Evolutionary conservation across 2,888 invertebrate species (phyloP).

Genomic region (Ametastegia equiseti): DNA sequence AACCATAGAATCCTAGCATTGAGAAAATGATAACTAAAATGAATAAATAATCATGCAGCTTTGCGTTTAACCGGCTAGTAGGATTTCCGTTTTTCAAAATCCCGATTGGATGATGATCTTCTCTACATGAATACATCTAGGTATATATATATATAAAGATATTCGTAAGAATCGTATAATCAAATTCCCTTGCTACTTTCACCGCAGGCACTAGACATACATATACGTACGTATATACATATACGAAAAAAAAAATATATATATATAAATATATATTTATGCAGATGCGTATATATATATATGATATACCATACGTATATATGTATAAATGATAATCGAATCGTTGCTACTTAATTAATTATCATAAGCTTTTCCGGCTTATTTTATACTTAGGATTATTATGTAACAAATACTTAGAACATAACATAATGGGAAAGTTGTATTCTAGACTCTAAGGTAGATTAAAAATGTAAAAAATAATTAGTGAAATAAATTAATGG

Average conservation of each 20-base stretch:
- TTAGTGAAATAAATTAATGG: slow-evolving; percentile 72
- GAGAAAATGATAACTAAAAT: no score
- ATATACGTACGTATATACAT: no score
- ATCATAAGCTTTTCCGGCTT: slow-evolving; percentile 64
- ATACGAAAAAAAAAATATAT: background rate
- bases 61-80: no score
- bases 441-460: slow-evolving; percentile 73
- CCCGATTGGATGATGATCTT: no score
- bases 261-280: background rate
- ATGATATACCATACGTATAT: background rate
- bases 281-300: background rate
- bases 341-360: slow-evolving; percentile 72
- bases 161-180: no score
- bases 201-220: no score
- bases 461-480: slow-evolving; percentile 74
- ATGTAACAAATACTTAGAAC: slow-evolving; percentile 47
- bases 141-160: no score
- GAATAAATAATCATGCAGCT: no score
- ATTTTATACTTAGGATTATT: slow-evolving; percentile 75
- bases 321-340: slow-evolving; percentile 63
- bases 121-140: no score
- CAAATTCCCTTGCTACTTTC: no score
- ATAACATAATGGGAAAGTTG: slow-evolving; percentile 74
- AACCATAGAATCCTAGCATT: no score
- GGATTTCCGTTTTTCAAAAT: no score